phyloP scores from a whole-genome alignment of 2,113 vertebrate genomes.

The Odocoileus hemionus region DNA sequence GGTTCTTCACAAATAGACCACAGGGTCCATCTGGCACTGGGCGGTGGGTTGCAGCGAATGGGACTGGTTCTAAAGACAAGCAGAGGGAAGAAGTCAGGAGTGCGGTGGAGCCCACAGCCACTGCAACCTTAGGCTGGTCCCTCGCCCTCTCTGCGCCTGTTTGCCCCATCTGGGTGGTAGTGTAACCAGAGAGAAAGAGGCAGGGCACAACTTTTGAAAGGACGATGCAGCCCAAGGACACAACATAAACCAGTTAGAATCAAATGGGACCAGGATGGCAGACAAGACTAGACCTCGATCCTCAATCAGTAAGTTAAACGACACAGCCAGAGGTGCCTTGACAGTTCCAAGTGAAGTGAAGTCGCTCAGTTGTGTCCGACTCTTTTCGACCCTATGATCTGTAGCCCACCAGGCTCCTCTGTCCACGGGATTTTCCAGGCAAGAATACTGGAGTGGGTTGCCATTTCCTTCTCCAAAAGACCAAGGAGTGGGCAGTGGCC shows the following conservation, averaged over 20 bases:
- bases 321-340: not conserved
- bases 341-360: not conserved
- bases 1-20: not conserved
- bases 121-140: not conserved
- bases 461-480: not conserved
- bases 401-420: too few relatives aligned
- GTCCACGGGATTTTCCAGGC: too few relatives aligned
- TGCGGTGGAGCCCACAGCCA: rapidly evolving
- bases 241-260: not conserved
- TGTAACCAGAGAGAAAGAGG: not conserved
- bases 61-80: not conserved
- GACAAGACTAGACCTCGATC: not conserved
- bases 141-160: not conserved
- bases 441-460: too few relatives aligned
- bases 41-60: rapidly evolving
- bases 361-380: too few relatives aligned
- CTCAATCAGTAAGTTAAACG: not conserved
- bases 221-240: not conserved
- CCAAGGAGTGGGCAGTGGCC: not conserved
- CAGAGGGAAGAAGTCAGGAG: not conserved
- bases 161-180: not conserved
- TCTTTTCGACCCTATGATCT: too few relatives aligned
- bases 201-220: not conserved
- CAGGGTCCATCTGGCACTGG: not conserved
- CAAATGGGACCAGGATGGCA: not conserved